Evolutionary conservation across 2,113 vertebrate species (phyloP), one percentile per base, ranked within the genome.

Genomic region (Ammospiza caudacuta): DNA sequence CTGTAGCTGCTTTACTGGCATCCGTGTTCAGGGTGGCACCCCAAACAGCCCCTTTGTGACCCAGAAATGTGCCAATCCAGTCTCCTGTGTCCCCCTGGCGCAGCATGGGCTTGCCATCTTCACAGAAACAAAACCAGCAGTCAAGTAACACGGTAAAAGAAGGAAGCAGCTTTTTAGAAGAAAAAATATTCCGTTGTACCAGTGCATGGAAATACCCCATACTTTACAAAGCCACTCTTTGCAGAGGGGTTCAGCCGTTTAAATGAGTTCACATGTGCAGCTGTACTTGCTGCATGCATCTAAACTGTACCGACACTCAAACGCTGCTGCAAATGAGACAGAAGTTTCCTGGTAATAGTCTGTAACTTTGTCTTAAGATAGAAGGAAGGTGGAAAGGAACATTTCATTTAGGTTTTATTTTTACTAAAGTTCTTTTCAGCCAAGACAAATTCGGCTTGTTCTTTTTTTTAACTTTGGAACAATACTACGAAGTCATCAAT

Each of bases 21-120:
- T 99, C 99, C 2, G 98, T 99, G 96, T 99, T 99, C 89, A 99
- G 97, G 61, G 99, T 99, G 89, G 99, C 99, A 63, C 99, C 99
- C 99, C 99, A 99, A 74, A 99, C 99, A 80, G 99, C 99, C 79
- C 99, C 99, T 97, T 99, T 99, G 92, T 99, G 99, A 95, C 99
- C 99, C 96, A 99, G 97, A 98, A 99, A 99, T 4, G 99, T 99
- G 95, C 99, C 99, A 24, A 99, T 99, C 99, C 99, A 99, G 98
- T 99, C 99, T 96, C 99, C 99, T 61, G 99, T 99, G 98, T 99
- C 99, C 14, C 99, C 99, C 97, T 99, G 99, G 95, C 99, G 99
- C 96, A 99, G 98, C 99, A 99, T 99, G 51, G 99, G 99, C 89
- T 99, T 99, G 27, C 99, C 99, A 98, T 99, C 99, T 99, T 95